Evolutionary conservation across 2,888 invertebrate genomes (phyloP).

Genomic region (Trimorus sp.): DNA sequence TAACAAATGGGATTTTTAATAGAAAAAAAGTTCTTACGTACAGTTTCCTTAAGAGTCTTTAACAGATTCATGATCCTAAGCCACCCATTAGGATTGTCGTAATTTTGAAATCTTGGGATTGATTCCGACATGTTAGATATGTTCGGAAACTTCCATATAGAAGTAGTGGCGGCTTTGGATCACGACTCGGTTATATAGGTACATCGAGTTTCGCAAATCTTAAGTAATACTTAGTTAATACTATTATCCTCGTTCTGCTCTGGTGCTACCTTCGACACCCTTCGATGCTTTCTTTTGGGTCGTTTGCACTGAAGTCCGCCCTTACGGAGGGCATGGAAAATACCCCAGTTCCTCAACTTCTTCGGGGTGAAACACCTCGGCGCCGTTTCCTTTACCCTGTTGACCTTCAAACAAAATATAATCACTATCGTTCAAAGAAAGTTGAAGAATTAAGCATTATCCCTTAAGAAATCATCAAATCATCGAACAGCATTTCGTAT

Average conservation of each 20-base stretch:
- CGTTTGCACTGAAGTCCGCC: constrained; percentile 78
- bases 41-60: no score
- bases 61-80: no score
- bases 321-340: constrained; percentile 85
- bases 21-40: no score
- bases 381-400: constrained; percentile 81
- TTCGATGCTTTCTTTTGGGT: constrained; percentile 70
- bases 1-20: no score
- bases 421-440: neutral
- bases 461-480: no score
- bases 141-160: no score
- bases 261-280: constrained; percentile 47
- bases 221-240: constrained; percentile 56
- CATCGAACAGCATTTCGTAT: no score
- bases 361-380: constrained; percentile 85
- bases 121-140: no score
- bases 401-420: constrained; percentile 69
- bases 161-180: no score
- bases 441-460: no score
- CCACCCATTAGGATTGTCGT: no score
- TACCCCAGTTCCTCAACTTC: constrained; percentile 84
- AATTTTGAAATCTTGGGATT: no score
- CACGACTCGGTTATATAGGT: neutral
- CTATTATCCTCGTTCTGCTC: constrained; percentile 66
- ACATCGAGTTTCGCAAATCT: neutral